Evolutionary conservation across 2,888 invertebrate genomes (phyloP), one percentile per base, ranked within the genome.

Genomic region (Atrina japonica): DNA sequence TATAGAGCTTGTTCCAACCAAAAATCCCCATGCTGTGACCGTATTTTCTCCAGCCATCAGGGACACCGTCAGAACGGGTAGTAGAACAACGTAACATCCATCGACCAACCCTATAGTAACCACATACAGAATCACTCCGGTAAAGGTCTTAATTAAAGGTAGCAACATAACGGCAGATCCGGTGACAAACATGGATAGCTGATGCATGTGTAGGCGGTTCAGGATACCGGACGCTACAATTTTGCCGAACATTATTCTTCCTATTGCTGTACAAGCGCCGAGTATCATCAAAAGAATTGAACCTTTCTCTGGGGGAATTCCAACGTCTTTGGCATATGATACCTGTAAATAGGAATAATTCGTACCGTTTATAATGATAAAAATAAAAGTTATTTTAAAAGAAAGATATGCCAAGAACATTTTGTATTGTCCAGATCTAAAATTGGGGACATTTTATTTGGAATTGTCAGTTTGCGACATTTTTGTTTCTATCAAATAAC

Each of bases 41-140:
- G 79, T 75, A 40, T 83, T 84, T 50, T 85, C 83, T 27, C 73
- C 71, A 3, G 84, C 85, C 18, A 82, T 78, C 65, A 85, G 68
- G 1, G 81, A 70, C 1, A 77, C 50, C 23, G 86, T 86, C 58
- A 86, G 67, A 1, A 84, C 78, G 0, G 87, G 85, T 25, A 87
- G 70, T 30, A 86, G 71, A 0, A 87, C 86, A 2, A 85, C 84
- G 56, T 80, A 83, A 67, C 86, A 86, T 1, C 87, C 87, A 66
- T 87, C 87, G 27, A 85, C 82, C 21, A 87, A 70, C 1, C 87
- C 87, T 0, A 83, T 75, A 5, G 64, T 69, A 0, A 82, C 53
- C 21, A 82, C 82, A 70, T 81, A 83, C 45, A 69, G 5, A 7
- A 81, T 52, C 18, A 85, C 81, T 16, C 83, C 83, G 49, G 68